Evolutionary conservation across 2,113 vertebrate genomes (phyloP), one percentile per base, ranked within the genome.

Genomic region (Sebastes schlegelii): DNA sequence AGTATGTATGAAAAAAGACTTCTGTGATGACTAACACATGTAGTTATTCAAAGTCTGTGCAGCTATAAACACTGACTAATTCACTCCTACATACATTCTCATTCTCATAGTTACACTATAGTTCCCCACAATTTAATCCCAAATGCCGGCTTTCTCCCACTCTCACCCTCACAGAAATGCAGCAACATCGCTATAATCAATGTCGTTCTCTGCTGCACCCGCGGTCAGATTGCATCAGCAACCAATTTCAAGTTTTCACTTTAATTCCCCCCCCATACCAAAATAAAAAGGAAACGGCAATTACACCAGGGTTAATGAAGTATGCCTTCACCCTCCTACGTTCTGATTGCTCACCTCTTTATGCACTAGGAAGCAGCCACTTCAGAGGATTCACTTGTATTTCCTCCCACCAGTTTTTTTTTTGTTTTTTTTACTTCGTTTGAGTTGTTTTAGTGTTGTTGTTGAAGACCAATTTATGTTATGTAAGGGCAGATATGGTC

Each of bases 261-360:
- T 83, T 74, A 69, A 87, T 90, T 43, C 40, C 34, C 40, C 45
- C 43, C 34, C 66, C 84, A 55, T 66, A 21, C 60, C 66, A 81
- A 86, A 90, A 87, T 74, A 88, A 74, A 87, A 91, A 81, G 77
- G 72, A 93, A 91, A 76, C 79, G 0, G 81, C 85, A 93, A 92
- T 93, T 88, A 92, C 85, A 87, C 23, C 66, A 60, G 74, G 87
- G 91, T 94, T 94, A 93, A 92, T 90, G 81, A 93, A 92, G 86
- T 85, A 61, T 88, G 80, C 74, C 40, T 88, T 86, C 79, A 81
- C 74, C 84, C 90, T 87, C 89, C 91, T 84, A 87, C 83, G 46
- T 87, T 74, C 51, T 64, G 79, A 88, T 92, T 89, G 78, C 80
- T 92, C 81, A 86, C 72, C 76, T 86, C 55, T 88, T 89, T 68